Evolutionary conservation across 2,888 invertebrate genomes (phyloP).

Genomic region (Ypsolopha sequella): DNA sequence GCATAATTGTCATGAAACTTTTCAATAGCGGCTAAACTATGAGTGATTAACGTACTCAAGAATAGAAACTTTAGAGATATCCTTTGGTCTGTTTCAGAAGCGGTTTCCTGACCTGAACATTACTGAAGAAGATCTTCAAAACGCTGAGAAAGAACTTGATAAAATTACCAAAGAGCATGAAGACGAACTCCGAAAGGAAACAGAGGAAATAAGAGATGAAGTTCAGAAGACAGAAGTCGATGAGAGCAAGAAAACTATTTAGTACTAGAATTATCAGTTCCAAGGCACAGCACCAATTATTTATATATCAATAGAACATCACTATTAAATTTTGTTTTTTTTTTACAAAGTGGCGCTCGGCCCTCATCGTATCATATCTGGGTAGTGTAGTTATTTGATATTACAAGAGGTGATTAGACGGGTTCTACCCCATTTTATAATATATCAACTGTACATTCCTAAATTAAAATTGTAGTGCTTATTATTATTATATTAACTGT

Average conservation of each 20-base stretch:
- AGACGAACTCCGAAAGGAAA: constrained; percentile 15
- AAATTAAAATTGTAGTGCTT: too few species aligned
- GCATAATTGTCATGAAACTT: not conserved
- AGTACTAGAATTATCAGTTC: constrained; percentile 7
- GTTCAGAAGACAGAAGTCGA: constrained; percentile 13
- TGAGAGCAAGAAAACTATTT: constrained; percentile 38
- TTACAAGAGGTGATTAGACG: too few species aligned
- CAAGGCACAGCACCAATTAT: too few species aligned
- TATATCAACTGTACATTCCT: too few species aligned
- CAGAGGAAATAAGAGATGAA: constrained; percentile 11
- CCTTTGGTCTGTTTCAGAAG: constrained; percentile 26
- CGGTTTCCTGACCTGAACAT: constrained; percentile 54
- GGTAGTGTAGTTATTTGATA: too few species aligned
- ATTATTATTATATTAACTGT: too few species aligned
- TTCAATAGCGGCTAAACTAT: not conserved
- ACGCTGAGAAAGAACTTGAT: constrained; percentile 48
- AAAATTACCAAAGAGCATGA: constrained; percentile 38
- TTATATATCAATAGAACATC: too few species aligned
- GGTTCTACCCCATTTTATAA: too few species aligned
- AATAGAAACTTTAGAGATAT: not conserved
- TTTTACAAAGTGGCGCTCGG: too few species aligned
- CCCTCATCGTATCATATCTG: too few species aligned
- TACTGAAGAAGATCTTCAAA: constrained; percentile 54
- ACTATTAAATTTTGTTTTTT: too few species aligned
- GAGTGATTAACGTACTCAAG: not conserved